These are phyloP conservation scores for Homarus americanus DNA, from an alignment of 1,140 invertebrate species.

Conservation along the genomic window DNA sequence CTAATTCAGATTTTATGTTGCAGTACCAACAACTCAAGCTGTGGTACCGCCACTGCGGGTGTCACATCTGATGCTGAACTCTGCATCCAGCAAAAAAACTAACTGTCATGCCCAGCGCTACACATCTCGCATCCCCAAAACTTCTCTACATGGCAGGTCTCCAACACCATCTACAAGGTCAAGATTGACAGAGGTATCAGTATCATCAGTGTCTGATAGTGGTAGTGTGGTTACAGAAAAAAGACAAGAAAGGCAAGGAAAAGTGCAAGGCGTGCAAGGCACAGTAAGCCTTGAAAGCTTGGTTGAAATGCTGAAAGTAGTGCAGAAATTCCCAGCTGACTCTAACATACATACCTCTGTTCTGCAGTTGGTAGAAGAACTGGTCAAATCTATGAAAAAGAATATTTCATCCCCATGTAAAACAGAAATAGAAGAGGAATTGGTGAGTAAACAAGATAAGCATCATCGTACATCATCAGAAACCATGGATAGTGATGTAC, in stretches of 20 bases:
- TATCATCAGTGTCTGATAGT: background rate
- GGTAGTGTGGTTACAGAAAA: background rate
- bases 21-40: background rate
- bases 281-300: slow-evolving; percentile 48
- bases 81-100: slow-evolving; percentile 5
- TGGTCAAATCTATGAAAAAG: slow-evolving; percentile 58
- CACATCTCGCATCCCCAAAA: slow-evolving; percentile 4
- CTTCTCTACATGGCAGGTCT: background rate
- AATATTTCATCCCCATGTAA: slow-evolving; percentile 25
- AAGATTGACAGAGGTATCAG: background rate
- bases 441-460: background rate
- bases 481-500: background rate
- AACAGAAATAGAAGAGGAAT: slow-evolving; percentile 6
- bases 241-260: slow-evolving; percentile 14
- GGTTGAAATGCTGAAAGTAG: slow-evolving; percentile 56
- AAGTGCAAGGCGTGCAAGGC: slow-evolving; percentile 23
- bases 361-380: slow-evolving; percentile 49
- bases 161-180: background rate
- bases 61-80: slow-evolving; percentile 24
- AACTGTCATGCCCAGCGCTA: background rate
- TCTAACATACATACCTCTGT: slow-evolving; percentile 41
- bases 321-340: slow-evolving; percentile 29
- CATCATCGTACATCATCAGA: background rate
- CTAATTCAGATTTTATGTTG: background rate
- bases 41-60: background rate